Evolutionary conservation across 1,140 invertebrate genomes (phyloP), one percentile per base, ranked within the genome.

Genomic region (Zaprionus gabonicus): DNA sequence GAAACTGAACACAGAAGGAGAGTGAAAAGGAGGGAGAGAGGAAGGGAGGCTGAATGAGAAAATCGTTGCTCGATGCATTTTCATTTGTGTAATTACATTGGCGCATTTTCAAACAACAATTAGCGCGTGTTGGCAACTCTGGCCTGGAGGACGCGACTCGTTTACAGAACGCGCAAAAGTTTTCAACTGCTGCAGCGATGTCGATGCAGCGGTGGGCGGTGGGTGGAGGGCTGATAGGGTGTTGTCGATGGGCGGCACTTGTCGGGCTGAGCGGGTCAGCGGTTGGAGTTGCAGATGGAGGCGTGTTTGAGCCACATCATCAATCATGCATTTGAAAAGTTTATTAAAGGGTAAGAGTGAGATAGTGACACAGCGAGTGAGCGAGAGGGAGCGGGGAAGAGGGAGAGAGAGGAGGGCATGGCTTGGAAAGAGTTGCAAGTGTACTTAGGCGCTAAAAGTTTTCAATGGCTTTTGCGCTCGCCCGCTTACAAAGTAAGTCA

Each of bases 251-350:
- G 27, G 27, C 27, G 27, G 6, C 27, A 23, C 23, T 23, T 23
- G 23, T 23, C 23, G 23, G 23, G 23, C 23, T 27, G 6, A 27
- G 13, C 13, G 31, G n/a, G 38, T 13, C 27, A 23, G 49, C 12
- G 25, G 51, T 12, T 49, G 60, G 25, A 17, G 67, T 53, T 55
- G 28, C 25, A 10, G 31, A 51, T 20, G 36, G 15, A 34, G 46
- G 57, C 53, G 60, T 41, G 17, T 57, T 59, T 51, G 17, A 69
- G 84, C 71, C 76, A 90, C 81, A 88, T 84, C 84, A 88, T 88
- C 85, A 88, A 88, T 88, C 84, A 88, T 88, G 81, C 78, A 88
- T 84, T 88, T 88, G 81, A 84, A 88, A 88, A 88, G 84, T 87
- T 87, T 88, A 87, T 88, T 88, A 79, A 81, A 80, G 77, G 17